These are phyloP conservation scores for Pyrrhia umbra DNA, from an alignment of 2,888 invertebrate genomes.

Conservation along the genomic window DNA sequence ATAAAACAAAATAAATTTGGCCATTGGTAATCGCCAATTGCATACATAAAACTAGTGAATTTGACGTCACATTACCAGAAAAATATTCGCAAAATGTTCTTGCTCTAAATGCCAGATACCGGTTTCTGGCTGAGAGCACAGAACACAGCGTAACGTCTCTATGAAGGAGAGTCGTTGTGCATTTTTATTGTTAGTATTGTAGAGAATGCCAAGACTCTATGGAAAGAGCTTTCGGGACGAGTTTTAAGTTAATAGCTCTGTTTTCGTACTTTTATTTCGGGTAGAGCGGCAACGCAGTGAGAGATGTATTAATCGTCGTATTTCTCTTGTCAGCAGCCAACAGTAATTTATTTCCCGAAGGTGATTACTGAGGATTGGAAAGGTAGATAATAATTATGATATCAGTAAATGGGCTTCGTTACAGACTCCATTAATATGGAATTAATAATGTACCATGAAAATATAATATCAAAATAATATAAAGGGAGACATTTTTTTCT, in stretches of 20 bases:
- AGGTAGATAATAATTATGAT: constrained; percentile 1
- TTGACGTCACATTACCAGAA: constrained; percentile 13
- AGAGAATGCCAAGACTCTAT: constrained; percentile 53
- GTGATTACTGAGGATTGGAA: background rate
- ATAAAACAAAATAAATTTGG: constrained; percentile 8
- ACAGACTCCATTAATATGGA: background rate
- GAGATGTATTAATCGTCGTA: background rate
- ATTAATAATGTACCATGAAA: background rate
- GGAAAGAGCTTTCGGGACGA: constrained; percentile 40
- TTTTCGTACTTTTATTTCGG: constrained; percentile 41
- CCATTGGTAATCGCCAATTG: background rate
- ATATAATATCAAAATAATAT: background rate
- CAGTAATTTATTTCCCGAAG: background rate
- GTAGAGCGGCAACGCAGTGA: constrained; percentile 11
- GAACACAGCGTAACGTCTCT: constrained; percentile 58
- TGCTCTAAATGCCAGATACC: constrained; percentile 49
- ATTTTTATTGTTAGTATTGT: constrained; percentile 60
- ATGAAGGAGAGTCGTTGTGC: constrained; percentile 55
- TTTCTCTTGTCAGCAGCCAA: background rate
- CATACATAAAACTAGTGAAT: constrained; percentile 13
- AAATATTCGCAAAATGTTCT: constrained; percentile 33
- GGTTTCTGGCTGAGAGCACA: constrained; percentile 41
- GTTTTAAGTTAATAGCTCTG: constrained; percentile 47
- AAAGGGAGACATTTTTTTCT: background rate
- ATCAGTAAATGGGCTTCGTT: background rate